These are phyloP conservation scores for Brachypalpus laphriformis DNA, from an alignment of 2,888 invertebrate genomes.

Conservation along the genomic window DNA sequence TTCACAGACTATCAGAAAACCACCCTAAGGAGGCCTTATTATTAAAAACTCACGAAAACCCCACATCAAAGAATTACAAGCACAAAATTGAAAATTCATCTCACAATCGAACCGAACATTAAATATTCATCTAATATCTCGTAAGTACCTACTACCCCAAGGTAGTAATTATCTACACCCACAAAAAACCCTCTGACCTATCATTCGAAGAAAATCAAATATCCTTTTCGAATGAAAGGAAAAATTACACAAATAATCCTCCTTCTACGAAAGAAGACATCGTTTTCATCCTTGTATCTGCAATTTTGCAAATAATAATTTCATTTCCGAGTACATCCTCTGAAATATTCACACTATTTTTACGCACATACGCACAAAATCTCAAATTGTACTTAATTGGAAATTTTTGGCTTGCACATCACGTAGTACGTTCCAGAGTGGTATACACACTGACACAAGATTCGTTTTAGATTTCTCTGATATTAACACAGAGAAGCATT, in stretches of 20 bases:
- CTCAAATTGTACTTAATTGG: constrained; percentile 56
- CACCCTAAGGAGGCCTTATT: no score
- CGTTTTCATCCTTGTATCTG: background rate
- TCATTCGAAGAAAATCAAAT: background rate
- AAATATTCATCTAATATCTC: constrained; percentile 57
- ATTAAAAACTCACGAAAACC: background rate
- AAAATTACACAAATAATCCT: background rate
- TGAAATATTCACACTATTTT: constrained; percentile 51
- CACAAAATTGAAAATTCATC: constrained; percentile 52
- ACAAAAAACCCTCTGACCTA: background rate
- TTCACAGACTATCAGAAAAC: no score
- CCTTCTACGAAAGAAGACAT: background rate
- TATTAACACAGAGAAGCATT: background rate
- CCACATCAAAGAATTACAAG: constrained; percentile 9
- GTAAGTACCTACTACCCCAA: constrained; percentile 24
- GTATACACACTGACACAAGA: background rate
- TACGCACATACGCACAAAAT: constrained; percentile 48
- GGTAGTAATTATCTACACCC: constrained; percentile 53
- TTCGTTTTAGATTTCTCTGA: constrained; percentile 12
- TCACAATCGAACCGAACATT: constrained; percentile 30
- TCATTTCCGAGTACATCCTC: constrained; percentile 50
- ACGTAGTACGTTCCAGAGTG: constrained; percentile 27
- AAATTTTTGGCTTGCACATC: constrained; percentile 59
- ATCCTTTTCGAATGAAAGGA: background rate
- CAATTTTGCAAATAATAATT: constrained; percentile 69